Evolutionary conservation across 2,888 invertebrate genomes (phyloP).

Genomic region (Trimorus sp.): DNA sequence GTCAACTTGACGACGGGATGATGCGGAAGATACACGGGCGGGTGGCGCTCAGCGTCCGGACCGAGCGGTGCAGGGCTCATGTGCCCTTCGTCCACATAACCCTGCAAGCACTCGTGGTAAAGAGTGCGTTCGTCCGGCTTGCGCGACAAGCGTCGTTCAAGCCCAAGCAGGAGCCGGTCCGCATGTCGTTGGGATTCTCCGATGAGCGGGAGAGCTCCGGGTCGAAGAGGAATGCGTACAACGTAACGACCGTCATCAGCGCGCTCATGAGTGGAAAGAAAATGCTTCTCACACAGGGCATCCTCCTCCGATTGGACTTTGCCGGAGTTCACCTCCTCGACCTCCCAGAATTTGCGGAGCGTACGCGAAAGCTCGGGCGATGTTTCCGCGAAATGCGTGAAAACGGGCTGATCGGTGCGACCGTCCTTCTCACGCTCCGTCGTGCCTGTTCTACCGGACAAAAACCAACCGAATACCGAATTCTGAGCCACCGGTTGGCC

Average conservation of each 20-base stretch:
- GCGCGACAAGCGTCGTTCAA: constrained; percentile 1
- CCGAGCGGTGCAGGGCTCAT: not conserved
- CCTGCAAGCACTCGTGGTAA: not conserved
- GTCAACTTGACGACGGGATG: no score
- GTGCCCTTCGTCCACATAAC: not conserved
- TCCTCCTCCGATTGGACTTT: not conserved
- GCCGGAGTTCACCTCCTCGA: not conserved
- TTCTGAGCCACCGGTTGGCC: not conserved
- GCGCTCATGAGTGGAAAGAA: not conserved
- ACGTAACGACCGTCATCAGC: not conserved
- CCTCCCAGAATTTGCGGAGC: not conserved
- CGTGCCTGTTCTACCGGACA: not conserved
- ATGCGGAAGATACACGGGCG: no score
- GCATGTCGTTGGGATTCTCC: not conserved
- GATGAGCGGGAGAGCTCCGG: not conserved
- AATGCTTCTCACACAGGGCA: not conserved
- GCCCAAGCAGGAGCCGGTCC: not conserved
- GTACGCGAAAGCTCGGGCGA: no score
- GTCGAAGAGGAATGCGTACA: not conserved
- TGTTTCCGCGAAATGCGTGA: no score
- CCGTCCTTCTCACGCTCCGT: no score
- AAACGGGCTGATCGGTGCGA: no score
- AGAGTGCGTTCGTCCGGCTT: not conserved
- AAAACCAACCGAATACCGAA: constrained; percentile 1
- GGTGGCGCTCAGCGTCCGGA: no score